Conservation (phyloP, 2,888 invertebrate genomes). For the Agriopis aurantiaria region DNA sequence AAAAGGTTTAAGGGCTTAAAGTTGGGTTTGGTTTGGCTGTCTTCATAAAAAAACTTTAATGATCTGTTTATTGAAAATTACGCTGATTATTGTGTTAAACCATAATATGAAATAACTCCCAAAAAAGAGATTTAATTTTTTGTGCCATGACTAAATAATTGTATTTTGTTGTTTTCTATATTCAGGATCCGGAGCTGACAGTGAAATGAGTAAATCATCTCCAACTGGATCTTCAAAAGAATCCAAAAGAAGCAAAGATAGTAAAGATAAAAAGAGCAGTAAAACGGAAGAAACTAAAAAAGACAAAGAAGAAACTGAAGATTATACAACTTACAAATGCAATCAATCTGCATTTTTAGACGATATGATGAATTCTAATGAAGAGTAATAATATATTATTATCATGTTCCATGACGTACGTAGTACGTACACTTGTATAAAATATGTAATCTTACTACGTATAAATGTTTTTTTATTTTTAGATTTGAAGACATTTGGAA, state of each 20-base stretch:
- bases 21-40: too few relatives aligned
- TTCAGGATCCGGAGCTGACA: constrained; percentile 89
- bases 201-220: constrained; percentile 92
- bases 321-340: constrained; percentile 88
- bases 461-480: constrained; percentile 3
- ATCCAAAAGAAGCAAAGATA: constrained; percentile 91
- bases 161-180: neutral
- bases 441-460: neutral
- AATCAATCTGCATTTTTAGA: constrained; percentile 90
- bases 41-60: too few relatives aligned
- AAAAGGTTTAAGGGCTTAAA: too few relatives aligned
- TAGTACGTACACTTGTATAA: too few relatives aligned
- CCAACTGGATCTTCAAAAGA: constrained; percentile 90
- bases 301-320: constrained; percentile 88
- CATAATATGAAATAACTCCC: neutral
- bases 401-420: neutral
- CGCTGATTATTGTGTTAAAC: too few relatives aligned
- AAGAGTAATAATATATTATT: constrained; percentile 84
- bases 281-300: constrained; percentile 82
- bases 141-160: neutral
- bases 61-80: too few relatives aligned
- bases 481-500: constrained; percentile 94
- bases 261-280: constrained; percentile 87
- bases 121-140: neutral
- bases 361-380: constrained; percentile 90